Percentiles rank a stretch among this genome's conserved stretches.
Evolutionary conservation across 2,113 vertebrate genomes (phyloP).

Genomic region (Antidorcas marsupialis): DNA sequence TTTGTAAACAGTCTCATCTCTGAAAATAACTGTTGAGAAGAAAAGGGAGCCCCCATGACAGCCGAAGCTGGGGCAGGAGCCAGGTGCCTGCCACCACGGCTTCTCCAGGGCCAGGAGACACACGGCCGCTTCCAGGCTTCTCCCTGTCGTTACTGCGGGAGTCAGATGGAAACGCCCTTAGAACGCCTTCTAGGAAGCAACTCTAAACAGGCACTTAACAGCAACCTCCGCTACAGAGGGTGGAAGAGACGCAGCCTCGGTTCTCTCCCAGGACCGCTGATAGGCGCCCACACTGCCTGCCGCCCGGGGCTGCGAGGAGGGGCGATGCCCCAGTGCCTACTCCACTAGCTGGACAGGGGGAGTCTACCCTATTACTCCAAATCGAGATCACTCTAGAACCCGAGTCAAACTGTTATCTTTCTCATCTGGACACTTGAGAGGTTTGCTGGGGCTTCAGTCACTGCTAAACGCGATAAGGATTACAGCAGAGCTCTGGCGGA

Average conservation of each 20-base stretch:
- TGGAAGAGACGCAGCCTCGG: neutral
- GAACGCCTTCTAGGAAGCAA: neutral
- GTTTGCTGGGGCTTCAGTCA: constrained; percentile 35
- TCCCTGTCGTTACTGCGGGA: neutral
- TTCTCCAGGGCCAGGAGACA: neutral
- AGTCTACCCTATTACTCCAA: fast-evolving
- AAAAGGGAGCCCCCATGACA: neutral
- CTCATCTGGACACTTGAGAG: constrained; percentile 11
- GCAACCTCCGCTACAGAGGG: neutral
- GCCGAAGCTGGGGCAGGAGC: neutral
- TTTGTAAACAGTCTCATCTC: neutral
- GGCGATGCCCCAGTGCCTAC: neutral
- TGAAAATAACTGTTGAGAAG: neutral
- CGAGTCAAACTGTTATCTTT: constrained; percentile 16
- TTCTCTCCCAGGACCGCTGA: neutral
- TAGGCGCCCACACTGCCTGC: neutral
- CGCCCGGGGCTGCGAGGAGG: neutral
- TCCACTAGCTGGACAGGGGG: neutral
- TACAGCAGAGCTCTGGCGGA: neutral
- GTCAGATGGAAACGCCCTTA: neutral
- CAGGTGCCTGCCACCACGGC: fast-evolving
- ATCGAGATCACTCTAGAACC: constrained; percentile 18
- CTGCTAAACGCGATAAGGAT: constrained; percentile 5
- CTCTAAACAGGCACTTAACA: neutral
- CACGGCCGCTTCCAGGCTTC: neutral